phyloP scores from a whole-genome alignment of 2,113 vertebrate species.

The Eptesicus fuscus region DNA sequence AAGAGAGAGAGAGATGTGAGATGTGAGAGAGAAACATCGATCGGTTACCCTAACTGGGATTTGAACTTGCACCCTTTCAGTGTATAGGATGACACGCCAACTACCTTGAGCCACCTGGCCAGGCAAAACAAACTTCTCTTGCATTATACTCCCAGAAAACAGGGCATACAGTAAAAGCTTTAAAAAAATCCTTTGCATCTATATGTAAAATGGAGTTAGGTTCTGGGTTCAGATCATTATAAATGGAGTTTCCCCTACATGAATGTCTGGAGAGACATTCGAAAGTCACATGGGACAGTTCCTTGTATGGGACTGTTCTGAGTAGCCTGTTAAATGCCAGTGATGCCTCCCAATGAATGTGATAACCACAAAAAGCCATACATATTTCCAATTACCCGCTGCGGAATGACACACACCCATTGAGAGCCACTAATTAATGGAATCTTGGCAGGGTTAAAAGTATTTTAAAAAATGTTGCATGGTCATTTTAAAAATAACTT shows the following conservation, averaged over 20 bases:
- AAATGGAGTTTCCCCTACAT: not conserved
- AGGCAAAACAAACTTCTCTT: too few species aligned
- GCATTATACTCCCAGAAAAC: too few species aligned
- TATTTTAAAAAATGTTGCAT: not conserved
- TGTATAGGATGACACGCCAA: too few species aligned
- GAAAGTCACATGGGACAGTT: not conserved
- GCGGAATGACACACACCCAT: not conserved
- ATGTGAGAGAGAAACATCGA: too few species aligned
- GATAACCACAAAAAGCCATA: not conserved
- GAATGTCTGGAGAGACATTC: not conserved
- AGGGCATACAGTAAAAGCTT: not conserved
- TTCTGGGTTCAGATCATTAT: not conserved
- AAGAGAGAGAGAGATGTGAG: too few species aligned
- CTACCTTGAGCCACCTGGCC: too few species aligned
- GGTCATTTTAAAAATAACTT: not conserved
- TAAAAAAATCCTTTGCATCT: not conserved
- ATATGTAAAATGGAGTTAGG: not conserved
- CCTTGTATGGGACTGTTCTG: not conserved
- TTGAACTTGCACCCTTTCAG: too few species aligned
- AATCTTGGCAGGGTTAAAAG: not conserved
- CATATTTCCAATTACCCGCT: accelerated
- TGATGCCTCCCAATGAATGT: not conserved
- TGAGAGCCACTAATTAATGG: not conserved
- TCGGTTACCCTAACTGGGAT: too few species aligned
- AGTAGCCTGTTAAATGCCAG: not conserved